These are phyloP conservation scores for Nerophis ophidion DNA, from an alignment of 2,113 vertebrate genomes.

Conservation along the genomic window DNA sequence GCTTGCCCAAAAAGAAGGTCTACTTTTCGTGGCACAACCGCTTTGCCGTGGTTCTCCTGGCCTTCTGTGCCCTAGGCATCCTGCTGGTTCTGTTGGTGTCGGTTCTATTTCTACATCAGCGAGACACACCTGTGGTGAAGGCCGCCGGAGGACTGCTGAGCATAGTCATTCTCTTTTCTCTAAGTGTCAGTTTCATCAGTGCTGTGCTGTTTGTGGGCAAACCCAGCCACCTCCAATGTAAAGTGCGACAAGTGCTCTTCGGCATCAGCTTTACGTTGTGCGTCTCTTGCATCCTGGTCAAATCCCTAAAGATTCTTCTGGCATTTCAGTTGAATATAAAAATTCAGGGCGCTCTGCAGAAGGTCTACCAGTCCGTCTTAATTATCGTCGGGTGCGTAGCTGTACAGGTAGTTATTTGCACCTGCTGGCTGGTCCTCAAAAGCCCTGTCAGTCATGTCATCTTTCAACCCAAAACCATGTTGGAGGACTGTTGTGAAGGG, in stretches of 20 bases:
- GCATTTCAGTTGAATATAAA: conserved; percentile 83
- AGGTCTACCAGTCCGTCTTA: conserved; percentile 70
- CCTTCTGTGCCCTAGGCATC: conserved; percentile 71
- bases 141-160: conserved; percentile 77
- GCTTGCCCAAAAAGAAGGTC: conserved; percentile 69
- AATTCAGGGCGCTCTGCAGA: conserved; percentile 69
- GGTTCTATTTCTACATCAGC: conserved; percentile 76
- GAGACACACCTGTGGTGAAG: conserved; percentile 78
- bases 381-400: conserved; percentile 69
- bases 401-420: conserved; percentile 72
- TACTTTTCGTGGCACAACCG: conserved; percentile 77
- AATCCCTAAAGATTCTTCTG: conserved; percentile 84
- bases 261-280: conserved; percentile 83
- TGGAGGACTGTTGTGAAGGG: conserved; percentile 78
- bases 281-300: conserved; percentile 84
- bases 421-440: conserved; percentile 74
- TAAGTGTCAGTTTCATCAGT: conserved; percentile 77
- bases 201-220: conserved; percentile 77
- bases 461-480: conserved; percentile 58
- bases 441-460: conserved; percentile 62
- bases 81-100: conserved; percentile 68
- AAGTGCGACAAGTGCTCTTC: conserved; percentile 78
- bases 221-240: conserved; percentile 74
- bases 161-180: conserved; percentile 80
- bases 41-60: conserved; percentile 76